Evolutionary conservation across 2,888 invertebrate genomes (phyloP).

Genomic region (Andrena fulva): DNA sequence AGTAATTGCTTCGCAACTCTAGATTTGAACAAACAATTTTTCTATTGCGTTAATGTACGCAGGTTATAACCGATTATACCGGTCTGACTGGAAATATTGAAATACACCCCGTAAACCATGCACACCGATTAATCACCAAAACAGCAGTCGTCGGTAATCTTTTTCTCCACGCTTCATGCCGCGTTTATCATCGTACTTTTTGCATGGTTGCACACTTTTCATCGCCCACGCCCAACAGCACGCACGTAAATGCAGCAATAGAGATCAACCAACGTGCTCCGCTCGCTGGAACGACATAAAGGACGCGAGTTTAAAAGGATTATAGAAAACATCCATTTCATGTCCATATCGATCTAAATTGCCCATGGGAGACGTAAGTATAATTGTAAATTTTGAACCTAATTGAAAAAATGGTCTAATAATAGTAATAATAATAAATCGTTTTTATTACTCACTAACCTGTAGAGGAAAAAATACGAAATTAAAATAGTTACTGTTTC

Average conservation of each 20-base stretch:
- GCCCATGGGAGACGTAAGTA: neutral
- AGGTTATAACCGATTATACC: conserved; percentile 35
- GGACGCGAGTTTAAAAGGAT: conserved; percentile 46
- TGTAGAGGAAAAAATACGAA: too few species aligned
- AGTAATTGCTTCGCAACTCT: too few species aligned
- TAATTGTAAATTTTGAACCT: neutral
- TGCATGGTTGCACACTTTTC: conserved; percentile 65
- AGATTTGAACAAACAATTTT: neutral
- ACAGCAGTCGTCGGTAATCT: conserved; percentile 63
- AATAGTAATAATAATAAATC: neutral
- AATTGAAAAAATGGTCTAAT: neutral
- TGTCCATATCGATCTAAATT: neutral
- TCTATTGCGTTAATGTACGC: conserved; percentile 9
- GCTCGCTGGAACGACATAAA: conserved; percentile 40
- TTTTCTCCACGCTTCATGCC: conserved; percentile 59
- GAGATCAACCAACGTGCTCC: conserved; percentile 42
- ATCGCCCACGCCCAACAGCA: conserved; percentile 26
- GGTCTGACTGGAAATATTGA: conserved; percentile 51
- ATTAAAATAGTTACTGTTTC: too few species aligned
- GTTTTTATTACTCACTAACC: too few species aligned
- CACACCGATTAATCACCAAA: conserved; percentile 66
- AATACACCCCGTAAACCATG: conserved; percentile 48
- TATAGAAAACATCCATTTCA: conserved; percentile 36
- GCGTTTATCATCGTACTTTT: conserved; percentile 65
- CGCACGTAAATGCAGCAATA: conserved; percentile 22